Base-by-base conservation (phyloP, 2,888 invertebrate species). In the Drosophila trichaetosa region DNA sequence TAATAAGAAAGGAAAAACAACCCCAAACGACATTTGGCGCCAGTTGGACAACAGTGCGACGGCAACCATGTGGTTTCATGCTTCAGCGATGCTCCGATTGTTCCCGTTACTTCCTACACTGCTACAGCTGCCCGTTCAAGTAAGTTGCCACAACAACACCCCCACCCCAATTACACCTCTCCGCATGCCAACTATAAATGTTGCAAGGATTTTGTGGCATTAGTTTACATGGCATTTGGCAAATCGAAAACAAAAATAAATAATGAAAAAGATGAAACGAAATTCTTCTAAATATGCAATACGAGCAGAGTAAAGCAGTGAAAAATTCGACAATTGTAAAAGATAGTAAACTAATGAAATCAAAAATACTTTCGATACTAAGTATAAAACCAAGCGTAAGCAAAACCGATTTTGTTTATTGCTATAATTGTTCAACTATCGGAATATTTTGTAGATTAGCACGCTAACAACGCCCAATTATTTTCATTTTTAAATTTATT, bases 41-140 rank as follows among this genome's bases (percentile, higher is more conserved):
- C 78, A 86, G 79, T 73, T 68, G 53, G 61, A 66, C 63, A 67
- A 68, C 68, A 67, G 61, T 70, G 56, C 38, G 56, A 57, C 48
- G 68, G 66, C 59, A 76, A 82, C 69, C 76, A 86, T 84, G 84
- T 71, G 82, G 80, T 70, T 73, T 63, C 68, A 75, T 71, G 69
- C 70, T 69, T 68, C 72, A 60, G 49, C 64, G 56, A 69, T 76
- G 78, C 78, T 74, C 42, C 75, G 60, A 54, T 61, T 67, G 59
- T 31, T 60, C 38, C 59, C 77, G 48, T 40, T 73, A 42, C 69
- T 77, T 34, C 38, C 69, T n/a, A 56, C 62, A 49, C 70, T 85
- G 58, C 57, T 82, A 34, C 56, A 70, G 49, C 66, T 83, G 71
- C 83, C 78, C 52, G 53, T 42, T 49, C 70, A 79, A 64, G 80